These are phyloP conservation scores for Blennius ocellaris DNA, from an alignment of 2,113 vertebrate genomes.

Conservation along the genomic window DNA sequence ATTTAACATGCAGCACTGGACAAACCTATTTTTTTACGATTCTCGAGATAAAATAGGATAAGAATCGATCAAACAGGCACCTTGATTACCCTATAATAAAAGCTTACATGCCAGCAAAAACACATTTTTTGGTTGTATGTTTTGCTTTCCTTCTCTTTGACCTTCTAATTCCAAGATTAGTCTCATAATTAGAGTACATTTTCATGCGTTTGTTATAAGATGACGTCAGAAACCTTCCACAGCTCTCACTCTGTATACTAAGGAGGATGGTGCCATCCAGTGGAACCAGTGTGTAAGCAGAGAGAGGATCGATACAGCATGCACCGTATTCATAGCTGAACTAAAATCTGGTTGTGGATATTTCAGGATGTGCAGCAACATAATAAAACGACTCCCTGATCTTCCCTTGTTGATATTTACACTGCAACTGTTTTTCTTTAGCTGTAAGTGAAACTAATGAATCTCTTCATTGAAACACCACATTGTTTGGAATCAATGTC, in stretches of 20 bases:
- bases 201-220: slow-evolving; percentile 2
- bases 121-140: background rate
- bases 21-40: background rate
- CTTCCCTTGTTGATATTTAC: background rate
- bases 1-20: no score
- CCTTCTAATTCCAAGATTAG: background rate
- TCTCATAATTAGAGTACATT: background rate
- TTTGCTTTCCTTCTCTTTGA: background rate
- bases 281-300: slow-evolving; percentile 15
- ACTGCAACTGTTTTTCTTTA: no score
- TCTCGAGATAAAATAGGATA: background rate
- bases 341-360: background rate
- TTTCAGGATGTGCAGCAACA: background rate
- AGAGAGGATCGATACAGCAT: background rate
- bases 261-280: slow-evolving; percentile 64
- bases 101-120: no score
- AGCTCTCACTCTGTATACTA: slow-evolving; percentile 5
- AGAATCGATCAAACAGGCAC: background rate
- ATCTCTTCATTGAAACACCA: background rate
- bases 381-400: no score
- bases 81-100: background rate
- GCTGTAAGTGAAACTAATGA: background rate
- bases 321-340: background rate
- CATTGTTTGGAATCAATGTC: no score
- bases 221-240: background rate